These are phyloP conservation scores for Sorex maritimensis DNA, from an alignment of 2,797 vertebrate species.

Conservation along the genomic window DNA sequence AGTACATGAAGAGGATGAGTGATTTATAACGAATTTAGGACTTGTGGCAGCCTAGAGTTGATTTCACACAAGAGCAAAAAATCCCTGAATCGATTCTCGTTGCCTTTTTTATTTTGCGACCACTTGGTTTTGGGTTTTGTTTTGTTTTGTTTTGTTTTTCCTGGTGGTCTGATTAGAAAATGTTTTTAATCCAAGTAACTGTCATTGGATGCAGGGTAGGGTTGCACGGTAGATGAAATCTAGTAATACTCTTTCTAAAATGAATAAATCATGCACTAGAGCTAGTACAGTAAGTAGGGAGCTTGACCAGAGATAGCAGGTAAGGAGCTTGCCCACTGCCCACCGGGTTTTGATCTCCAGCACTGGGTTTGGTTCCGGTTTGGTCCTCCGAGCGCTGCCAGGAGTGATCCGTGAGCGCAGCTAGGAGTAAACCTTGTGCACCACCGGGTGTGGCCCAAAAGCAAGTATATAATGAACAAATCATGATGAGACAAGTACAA, in stretches of 20 bases:
- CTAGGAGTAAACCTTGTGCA: no score
- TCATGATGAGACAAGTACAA: constrained; percentile 37
- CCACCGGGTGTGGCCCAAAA: no score
- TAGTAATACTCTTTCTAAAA: not conserved
- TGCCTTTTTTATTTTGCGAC: constrained; percentile 61
- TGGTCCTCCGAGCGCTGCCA: no score
- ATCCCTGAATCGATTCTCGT: not conserved
- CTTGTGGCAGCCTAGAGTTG: constrained; percentile 15
- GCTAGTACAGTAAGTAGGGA: no score
- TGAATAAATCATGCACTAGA: no score
- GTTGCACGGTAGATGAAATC: constrained; percentile 23
- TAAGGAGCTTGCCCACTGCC: no score
- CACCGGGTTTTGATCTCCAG: no score
- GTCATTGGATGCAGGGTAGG: not conserved
- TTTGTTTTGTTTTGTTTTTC: not conserved
- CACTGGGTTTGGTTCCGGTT: no score
- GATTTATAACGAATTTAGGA: constrained; percentile 37
- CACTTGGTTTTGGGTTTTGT: no score
- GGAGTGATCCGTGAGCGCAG: no score
- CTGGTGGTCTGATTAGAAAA: not conserved
- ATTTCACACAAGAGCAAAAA: constrained; percentile 49
- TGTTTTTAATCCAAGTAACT: constrained; percentile 29
- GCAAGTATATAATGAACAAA: constrained; percentile 30
- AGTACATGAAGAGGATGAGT: constrained; percentile 53
- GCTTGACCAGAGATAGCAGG: no score